Conservation (phyloP, 2,888 invertebrate genomes). For the Rhingia rostrata region DNA sequence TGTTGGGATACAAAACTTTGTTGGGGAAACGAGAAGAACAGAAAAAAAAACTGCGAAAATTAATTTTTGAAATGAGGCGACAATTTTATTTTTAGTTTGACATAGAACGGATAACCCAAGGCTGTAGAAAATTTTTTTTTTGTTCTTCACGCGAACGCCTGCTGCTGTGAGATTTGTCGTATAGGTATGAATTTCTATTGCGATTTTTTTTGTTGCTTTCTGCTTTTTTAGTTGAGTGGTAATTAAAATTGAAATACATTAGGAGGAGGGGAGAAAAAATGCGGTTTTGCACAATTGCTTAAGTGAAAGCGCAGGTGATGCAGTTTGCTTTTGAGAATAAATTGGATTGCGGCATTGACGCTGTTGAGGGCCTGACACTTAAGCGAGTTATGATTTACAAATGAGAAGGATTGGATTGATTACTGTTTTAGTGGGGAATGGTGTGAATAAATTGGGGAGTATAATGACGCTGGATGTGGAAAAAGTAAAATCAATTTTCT, state of each 20-base stretch:
- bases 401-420: constrained; percentile 8
- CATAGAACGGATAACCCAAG: constrained; percentile 70
- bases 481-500: no score
- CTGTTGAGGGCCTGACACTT: constrained; percentile 14
- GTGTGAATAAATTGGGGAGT: no score
- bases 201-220: constrained; percentile 21
- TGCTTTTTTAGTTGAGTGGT: constrained; percentile 33
- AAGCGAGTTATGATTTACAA: constrained; percentile 44
- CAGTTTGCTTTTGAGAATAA: constrained; percentile 8
- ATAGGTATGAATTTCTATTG: constrained; percentile 43
- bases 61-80: constrained; percentile 61
- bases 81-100: constrained; percentile 70
- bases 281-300: constrained; percentile 31
- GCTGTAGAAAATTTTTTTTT: constrained; percentile 42
- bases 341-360: constrained; percentile 42
- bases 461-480: no score
- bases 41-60: constrained; percentile 42
- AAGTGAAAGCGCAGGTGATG: constrained; percentile 53
- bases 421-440: constrained; percentile 5
- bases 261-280: constrained; percentile 22
- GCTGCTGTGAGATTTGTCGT: constrained; percentile 36
- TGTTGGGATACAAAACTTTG: constrained; percentile 20
- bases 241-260: constrained; percentile 67
- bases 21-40: constrained; percentile 16
- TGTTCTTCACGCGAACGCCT: constrained; percentile 30